Conservation (phyloP, 2,888 invertebrate species). For the Amblyjoppa proteus region DNA sequence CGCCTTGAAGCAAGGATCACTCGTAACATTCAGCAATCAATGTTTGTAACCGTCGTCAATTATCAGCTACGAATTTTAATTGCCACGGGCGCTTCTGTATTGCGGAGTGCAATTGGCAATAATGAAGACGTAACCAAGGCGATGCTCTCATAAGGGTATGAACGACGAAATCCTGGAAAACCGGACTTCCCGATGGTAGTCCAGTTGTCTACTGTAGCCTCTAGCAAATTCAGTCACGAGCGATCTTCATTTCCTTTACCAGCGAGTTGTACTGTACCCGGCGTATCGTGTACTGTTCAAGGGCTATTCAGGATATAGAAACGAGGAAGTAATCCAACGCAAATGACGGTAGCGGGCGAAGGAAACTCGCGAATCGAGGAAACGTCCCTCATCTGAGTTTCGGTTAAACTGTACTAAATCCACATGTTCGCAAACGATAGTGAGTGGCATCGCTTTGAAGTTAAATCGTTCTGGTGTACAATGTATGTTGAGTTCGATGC, state of each 20-base stretch:
- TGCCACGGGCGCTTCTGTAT: background rate
- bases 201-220: constrained; percentile 33
- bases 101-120: constrained; percentile 54
- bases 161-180: constrained; percentile 55
- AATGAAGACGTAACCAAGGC: constrained; percentile 19
- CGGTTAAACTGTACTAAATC: background rate
- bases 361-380: constrained; percentile 29
- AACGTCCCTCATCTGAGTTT: background rate
- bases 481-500: constrained; percentile 25
- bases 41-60: background rate
- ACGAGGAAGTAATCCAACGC: constrained; percentile 40
- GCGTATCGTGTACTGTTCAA: constrained; percentile 14
- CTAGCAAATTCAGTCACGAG: constrained; percentile 51
- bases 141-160: constrained; percentile 48
- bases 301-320: background rate
- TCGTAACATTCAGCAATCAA: background rate
- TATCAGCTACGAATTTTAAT: background rate
- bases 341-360: constrained; percentile 16
- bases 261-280: constrained; percentile 10
- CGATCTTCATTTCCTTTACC: constrained; percentile 52
- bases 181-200: constrained; percentile 26
- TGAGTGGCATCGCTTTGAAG: constrained; percentile 27
- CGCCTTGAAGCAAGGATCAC: background rate
- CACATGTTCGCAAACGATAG: constrained; percentile 1
- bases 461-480: constrained; percentile 3